A percentile compares a stretch with the other conserved stretches of the same genome.
Evolutionary conservation across 2,113 vertebrate genomes (phyloP).

Genomic region (Meleagris gallopavo): DNA sequence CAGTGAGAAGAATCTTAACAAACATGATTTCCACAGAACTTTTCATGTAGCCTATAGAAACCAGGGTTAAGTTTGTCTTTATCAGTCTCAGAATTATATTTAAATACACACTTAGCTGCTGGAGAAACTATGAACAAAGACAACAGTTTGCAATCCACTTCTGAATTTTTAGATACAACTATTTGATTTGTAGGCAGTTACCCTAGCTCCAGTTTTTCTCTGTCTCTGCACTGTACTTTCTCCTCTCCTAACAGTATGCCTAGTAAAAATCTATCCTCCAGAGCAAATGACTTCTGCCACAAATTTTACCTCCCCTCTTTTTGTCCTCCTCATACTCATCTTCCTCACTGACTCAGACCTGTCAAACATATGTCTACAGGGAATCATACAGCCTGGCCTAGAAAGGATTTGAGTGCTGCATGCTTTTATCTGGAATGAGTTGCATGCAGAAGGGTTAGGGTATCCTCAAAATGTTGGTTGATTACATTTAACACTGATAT

Average conservation of each 20-base stretch:
- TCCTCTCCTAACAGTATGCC: neutral
- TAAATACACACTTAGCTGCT: neutral
- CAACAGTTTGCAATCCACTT: neutral
- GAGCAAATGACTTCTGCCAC: neutral
- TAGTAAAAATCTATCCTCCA: neutral
- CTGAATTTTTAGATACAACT: neutral
- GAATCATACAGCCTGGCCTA: neutral
- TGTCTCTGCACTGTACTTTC: neutral
- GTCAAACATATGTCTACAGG: neutral
- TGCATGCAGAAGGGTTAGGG: neutral
- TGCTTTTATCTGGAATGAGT: neutral
- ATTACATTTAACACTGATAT: neutral
- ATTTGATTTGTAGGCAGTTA: neutral
- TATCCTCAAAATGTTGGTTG: rapidly evolving
- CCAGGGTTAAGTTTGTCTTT: neutral
- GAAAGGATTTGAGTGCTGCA: neutral
- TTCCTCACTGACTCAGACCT: neutral
- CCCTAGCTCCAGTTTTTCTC: neutral
- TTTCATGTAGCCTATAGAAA: neutral
- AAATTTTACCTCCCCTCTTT: neutral
- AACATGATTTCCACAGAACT: neutral
- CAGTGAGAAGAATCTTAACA: neutral
- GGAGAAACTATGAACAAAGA: neutral
- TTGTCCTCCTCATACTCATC: neutral
- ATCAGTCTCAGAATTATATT: neutral